Conservation (phyloP, 2,797 vertebrate genomes). For the Typhlichthys subterraneus region DNA sequence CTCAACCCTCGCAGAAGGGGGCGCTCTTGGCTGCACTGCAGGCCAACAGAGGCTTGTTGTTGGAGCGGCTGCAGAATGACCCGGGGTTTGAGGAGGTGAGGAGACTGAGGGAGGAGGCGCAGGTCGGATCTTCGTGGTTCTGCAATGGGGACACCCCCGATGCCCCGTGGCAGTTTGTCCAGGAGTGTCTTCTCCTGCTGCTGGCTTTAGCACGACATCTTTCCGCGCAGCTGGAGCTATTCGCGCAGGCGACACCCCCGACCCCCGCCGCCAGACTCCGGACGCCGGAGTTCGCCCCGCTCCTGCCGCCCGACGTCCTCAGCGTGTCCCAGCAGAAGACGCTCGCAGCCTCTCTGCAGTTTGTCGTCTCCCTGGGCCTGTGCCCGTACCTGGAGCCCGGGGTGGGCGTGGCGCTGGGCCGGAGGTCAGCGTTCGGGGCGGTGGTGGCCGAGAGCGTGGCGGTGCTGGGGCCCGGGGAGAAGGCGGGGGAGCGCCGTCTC, state of each 20-base stretch:
- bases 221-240: conserved; percentile 66
- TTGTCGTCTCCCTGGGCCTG: conserved; percentile 85
- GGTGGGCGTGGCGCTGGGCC: conserved; percentile 80
- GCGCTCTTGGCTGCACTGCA: conserved; percentile 74
- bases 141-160: conserved; percentile 56
- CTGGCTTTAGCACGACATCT: conserved; percentile 79
- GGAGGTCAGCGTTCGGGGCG: conserved; percentile 81
- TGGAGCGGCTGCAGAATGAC: conserved; percentile 68
- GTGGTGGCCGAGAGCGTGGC: conserved; percentile 71
- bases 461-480: background rate
- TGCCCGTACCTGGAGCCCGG: conserved; percentile 85
- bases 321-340: conserved; percentile 85
- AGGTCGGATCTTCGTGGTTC: conserved; percentile 59
- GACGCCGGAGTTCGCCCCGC: conserved; percentile 79
- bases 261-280: conserved; percentile 35
- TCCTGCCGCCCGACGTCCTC: conserved; percentile 86
- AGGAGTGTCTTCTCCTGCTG: conserved; percentile 83
- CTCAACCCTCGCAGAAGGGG: conserved; percentile 65
- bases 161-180: conserved; percentile 81
- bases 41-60: conserved; percentile 71
- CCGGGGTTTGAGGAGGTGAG: conserved; percentile 53
- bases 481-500: conserved; percentile 61
- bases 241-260: conserved; percentile 36
- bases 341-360: conserved; percentile 80
- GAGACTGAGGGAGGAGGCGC: conserved; percentile 40